phyloP scores from a whole-genome alignment of 2,888 invertebrate genomes.

The Chloroclysta siterata region DNA sequence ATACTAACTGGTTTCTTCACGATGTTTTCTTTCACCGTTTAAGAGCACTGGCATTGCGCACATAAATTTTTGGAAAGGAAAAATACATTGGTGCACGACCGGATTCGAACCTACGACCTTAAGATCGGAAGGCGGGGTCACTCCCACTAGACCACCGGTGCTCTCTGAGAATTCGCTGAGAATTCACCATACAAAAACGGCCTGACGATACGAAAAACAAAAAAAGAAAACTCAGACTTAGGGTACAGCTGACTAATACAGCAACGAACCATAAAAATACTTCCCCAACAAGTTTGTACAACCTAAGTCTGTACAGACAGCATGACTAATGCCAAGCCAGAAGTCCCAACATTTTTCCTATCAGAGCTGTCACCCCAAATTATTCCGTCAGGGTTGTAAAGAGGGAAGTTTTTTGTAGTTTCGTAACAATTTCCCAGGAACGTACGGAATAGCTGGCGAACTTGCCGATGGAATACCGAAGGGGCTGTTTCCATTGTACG shows the following conservation, averaged over 20 bases:
- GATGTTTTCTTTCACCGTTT: too few species aligned
- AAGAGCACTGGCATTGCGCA: too few species aligned
- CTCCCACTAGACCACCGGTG: too few species aligned
- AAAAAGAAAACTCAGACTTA: too few species aligned
- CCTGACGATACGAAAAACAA: too few species aligned
- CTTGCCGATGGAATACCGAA: conserved; percentile 32
- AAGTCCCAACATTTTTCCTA: conserved; percentile 32
- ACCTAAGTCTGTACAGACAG: conserved; percentile 9
- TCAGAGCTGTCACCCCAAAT: conserved; percentile 42
- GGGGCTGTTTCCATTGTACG: conserved; percentile 19
- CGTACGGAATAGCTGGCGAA: conserved; percentile 31
- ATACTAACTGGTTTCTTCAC: too few species aligned
- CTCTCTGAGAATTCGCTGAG: too few species aligned
- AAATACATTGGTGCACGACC: too few species aligned
- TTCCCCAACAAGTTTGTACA: neutral
- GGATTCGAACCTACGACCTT: too few species aligned
- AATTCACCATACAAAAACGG: too few species aligned
- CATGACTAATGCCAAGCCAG: conserved; percentile 30
- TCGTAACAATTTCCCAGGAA: conserved; percentile 38
- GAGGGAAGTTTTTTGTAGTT: conserved; percentile 43
- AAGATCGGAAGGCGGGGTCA: too few species aligned
- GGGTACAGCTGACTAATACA: neutral
- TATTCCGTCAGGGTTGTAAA: conserved; percentile 49
- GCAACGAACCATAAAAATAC: neutral
- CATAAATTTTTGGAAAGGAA: too few species aligned